Conservation (phyloP, 2,797 vertebrate species). For the Arctocebus calabarensis region DNA sequence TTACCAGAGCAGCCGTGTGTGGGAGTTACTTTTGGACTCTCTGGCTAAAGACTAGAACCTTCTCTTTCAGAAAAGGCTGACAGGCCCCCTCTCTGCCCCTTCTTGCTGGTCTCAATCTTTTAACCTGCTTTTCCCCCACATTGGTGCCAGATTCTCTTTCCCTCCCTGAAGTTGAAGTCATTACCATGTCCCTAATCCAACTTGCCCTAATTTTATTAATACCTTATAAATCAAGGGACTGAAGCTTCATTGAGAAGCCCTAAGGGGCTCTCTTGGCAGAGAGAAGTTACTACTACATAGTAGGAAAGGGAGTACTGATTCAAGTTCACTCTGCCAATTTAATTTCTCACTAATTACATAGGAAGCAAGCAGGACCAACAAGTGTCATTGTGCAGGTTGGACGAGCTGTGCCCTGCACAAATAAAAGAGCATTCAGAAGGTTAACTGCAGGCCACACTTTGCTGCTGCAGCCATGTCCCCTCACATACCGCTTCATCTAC, state of each 20-base stretch:
- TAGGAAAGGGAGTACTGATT: neutral
- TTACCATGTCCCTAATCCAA: neutral
- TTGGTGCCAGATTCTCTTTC: neutral
- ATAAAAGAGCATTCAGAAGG: neutral
- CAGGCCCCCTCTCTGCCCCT: neutral
- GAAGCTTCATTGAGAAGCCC: neutral
- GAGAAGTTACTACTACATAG: neutral
- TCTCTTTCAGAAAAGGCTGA: neutral
- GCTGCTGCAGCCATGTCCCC: accelerated
- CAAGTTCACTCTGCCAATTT: neutral
- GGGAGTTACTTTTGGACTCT: neutral
- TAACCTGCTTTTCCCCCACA: neutral
- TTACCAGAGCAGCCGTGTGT: neutral
- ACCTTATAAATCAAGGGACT: neutral
- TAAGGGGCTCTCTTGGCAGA: neutral
- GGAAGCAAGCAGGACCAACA: neutral
- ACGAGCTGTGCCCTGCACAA: neutral
- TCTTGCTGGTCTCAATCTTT: neutral
- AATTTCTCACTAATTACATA: neutral
- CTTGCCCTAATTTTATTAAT: neutral
- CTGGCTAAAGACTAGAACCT: neutral
- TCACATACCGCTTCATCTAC: neutral
- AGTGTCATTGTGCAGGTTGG: neutral
- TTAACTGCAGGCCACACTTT: neutral
- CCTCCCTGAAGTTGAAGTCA: neutral